These are phyloP conservation scores for Macropodus opercularis DNA, from an alignment of 2,797 vertebrate genomes.

Conservation along the genomic window DNA sequence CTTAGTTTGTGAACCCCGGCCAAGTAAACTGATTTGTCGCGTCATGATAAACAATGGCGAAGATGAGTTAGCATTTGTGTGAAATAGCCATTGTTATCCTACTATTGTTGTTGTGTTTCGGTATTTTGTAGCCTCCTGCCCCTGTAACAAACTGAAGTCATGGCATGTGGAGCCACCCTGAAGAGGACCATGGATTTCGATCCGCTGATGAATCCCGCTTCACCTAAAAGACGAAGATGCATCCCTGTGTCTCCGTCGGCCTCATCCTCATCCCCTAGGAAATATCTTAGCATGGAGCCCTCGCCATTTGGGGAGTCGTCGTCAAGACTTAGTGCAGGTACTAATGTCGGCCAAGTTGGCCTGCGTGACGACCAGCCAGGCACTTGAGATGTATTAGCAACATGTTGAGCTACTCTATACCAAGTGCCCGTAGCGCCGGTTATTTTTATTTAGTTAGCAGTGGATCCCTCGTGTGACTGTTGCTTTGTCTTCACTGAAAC, in stretches of 20 bases:
- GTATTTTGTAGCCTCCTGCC: slow-evolving; percentile 30
- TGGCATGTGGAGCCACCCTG: slow-evolving; percentile 98
- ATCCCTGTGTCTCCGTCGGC: slow-evolving; percentile 87
- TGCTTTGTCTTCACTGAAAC: slow-evolving; percentile 3
- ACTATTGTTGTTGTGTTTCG: slow-evolving; percentile 39
- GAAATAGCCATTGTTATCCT: slow-evolving; percentile 4
- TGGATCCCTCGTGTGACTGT: neutral
- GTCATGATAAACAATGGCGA: neutral
- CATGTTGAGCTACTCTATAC: slow-evolving; percentile 20
- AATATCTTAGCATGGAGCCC: slow-evolving; percentile 95
- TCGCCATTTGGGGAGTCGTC: slow-evolving; percentile 94
- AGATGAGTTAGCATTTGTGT: neutral
- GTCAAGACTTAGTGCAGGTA: slow-evolving; percentile 93
- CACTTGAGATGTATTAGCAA: slow-evolving; percentile 21
- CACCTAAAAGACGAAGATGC: slow-evolving; percentile 93
- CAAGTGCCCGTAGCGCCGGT: no score
- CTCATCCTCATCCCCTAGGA: slow-evolving; percentile 88
- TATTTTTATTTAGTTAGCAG: no score
- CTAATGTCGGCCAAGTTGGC: slow-evolving; percentile 24
- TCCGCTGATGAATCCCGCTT: slow-evolving; percentile 90
- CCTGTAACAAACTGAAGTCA: slow-evolving; percentile 70
- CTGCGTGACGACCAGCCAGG: slow-evolving; percentile 24
- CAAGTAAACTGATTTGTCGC: neutral
- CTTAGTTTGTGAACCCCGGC: slow-evolving; percentile 18
- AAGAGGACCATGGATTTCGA: slow-evolving; percentile 99